Base-by-base conservation (phyloP, 2,888 invertebrate species). In the Dryobotodes eremita region DNA sequence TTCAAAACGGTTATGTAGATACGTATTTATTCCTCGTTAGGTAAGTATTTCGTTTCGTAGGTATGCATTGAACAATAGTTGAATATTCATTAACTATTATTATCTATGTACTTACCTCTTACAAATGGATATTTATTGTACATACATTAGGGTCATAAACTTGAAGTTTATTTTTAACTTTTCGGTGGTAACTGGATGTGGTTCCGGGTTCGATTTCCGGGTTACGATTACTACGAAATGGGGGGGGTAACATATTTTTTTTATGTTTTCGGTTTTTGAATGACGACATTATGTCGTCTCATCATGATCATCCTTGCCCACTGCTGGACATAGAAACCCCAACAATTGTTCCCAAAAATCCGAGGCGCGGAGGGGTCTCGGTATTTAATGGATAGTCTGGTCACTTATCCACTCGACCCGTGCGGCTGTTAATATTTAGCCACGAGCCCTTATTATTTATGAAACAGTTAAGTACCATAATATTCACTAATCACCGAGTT, bases 11-110 rank as follows among this genome's bases (percentile, higher is more conserved):
- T 71, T 75, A 73, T 57, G 71, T 80, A 68, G 66, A 46, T 74
- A 53, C 11, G n/a, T 77, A 75, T 59, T 46, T 61, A 84, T 82
- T 74, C 77, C 61, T 53, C 59, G 70, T 87, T 84, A 78, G 62
- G 75, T 84, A 87, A 82, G 46, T 55, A 72, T 77, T 84, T 73
- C 57, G 62, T 66, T 74, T 74, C 42, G 42, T 73, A 74, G 31
- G 5, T 46, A 68, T 59, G 78, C 53, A 71, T 79, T 82, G 65
- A 69, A 76, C 75, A 85, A 78, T 46, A 65, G 55, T 74, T 79
- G 76, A 85, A 86, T 86, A 87, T 87, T 84, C 75, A 82, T 57
- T 79, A 79, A 20, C 11, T 69, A 23, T n/a, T 55, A 23, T 59
- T 42, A 13, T 31, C n/a, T 59, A 62, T 62, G 10, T 61, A 15